Evolutionary conservation across 2,797 vertebrate species (phyloP).

Genomic region (Crypturellus tataupa): DNA sequence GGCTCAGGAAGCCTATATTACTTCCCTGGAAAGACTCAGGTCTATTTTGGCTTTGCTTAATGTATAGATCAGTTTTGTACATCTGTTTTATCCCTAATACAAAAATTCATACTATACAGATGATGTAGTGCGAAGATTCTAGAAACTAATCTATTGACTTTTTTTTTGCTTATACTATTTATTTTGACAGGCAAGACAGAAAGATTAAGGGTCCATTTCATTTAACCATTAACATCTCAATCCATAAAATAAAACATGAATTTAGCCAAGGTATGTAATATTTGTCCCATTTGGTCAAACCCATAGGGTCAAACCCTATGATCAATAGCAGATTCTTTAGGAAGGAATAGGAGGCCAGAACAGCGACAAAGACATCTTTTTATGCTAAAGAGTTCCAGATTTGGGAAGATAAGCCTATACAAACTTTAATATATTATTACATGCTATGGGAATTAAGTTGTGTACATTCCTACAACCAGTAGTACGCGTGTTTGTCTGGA

Average conservation of each 20-base stretch:
- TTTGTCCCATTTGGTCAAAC: neutral
- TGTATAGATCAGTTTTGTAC: neutral
- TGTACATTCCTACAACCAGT: neutral
- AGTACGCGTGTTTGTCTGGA: neutral
- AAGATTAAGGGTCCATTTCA: neutral
- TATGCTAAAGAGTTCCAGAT: neutral
- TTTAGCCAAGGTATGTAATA: neutral
- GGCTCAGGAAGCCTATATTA: neutral
- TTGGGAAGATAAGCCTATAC: neutral
- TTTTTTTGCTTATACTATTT: neutral
- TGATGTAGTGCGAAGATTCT: neutral
- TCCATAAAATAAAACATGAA: neutral
- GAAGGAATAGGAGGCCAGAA: neutral
- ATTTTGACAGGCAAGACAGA: neutral
- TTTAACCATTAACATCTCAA: neutral
- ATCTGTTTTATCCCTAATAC: neutral
- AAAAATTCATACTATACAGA: neutral
- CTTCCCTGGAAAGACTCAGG: neutral
- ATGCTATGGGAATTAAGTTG: neutral
- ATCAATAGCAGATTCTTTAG: neutral
- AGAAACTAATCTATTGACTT: neutral
- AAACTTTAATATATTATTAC: neutral
- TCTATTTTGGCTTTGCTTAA: neutral
- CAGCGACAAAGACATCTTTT: neutral
- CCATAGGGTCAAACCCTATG: neutral